A percentile compares a stretch with the other conserved stretches of the same genome.
phyloP scores from a whole-genome alignment of 2,113 vertebrate genomes.

The Brachyhypopomus occidentalis region DNA sequence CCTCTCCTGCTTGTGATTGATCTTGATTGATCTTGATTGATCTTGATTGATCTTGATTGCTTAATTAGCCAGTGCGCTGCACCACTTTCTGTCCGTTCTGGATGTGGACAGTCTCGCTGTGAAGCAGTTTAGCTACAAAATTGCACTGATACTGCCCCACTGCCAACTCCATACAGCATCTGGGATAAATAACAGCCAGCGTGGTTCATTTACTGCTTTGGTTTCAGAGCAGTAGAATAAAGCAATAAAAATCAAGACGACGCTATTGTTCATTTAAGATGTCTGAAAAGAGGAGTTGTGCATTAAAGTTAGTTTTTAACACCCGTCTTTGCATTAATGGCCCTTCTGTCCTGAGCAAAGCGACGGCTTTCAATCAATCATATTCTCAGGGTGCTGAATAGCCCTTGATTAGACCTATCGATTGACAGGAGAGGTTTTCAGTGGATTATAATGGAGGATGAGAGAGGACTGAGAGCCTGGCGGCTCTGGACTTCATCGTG shows the following conservation, averaged over 20 bases:
- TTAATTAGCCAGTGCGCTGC: not conserved
- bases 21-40: no score
- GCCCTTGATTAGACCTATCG: conserved; percentile 33
- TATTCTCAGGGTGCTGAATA: not conserved
- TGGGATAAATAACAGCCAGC: no score
- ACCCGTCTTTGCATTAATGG: not conserved
- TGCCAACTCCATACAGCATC: no score
- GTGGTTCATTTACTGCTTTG: no score
- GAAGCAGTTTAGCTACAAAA: no score
- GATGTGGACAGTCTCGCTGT: no score
- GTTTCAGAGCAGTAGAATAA: no score
- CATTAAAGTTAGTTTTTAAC: conserved; percentile 2
- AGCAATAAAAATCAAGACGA: not conserved
- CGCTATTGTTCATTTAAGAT: not conserved
- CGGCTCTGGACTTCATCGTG: conserved; percentile 4
- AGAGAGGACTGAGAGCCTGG: conserved; percentile 3
- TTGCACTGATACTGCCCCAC: no score
- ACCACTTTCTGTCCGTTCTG: no score
- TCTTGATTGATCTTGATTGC: not conserved
- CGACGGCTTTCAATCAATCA: not conserved
- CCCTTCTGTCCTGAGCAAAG: not conserved
- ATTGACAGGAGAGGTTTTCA: conserved; percentile 26
- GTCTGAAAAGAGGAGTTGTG: not conserved
- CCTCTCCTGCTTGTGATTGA: not conserved
- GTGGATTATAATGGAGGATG: conserved; percentile 26